Base-by-base conservation (phyloP, 1,140 invertebrate species). In the Cardiocondyla obscurior region DNA sequence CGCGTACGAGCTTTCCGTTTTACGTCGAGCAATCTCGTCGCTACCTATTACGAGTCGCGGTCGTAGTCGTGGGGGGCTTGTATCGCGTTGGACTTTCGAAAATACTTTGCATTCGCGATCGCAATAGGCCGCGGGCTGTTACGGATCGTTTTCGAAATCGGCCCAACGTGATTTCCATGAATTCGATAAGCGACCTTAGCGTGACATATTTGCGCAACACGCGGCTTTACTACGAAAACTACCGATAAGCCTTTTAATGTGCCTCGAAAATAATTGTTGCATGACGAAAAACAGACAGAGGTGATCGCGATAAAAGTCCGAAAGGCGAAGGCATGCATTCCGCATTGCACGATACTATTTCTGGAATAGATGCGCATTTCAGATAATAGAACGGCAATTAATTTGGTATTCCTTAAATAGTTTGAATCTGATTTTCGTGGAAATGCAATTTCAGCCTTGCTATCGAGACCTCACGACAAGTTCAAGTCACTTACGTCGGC, bases 101-200 rank as follows among this genome's bases (percentile, higher is more conserved):
- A 44, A 74, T 46, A 60, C 55, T 57, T 73, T 22, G 70, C 36
- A 58, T 57, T n/a, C 55, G 28, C 28, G 25, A 60, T 74, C 12
- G 12, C 28, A 44, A 70, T 7, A 12, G 19, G 33, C 65, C 10
- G 39, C 12, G 4, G 28, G 19, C 16, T 72, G 49, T 57, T 42
- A 58, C n/a, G 16, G 22, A 10, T 28, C 44, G 28, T 65, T 76
- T 76, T 65, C 44, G 6, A 67, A 53, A 67, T 51, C 28, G 16
- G 6, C n/a, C 74, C 28, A 30, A 76, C 33, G 7, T 22, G 39
- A 51, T 65, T 77, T 67, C 30, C 39, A 19, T 19, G 44, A 64
- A 74, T 62, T 44, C 33, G 39, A 76, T 76, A 77, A 65, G 44
- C 60, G 33, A 33, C 12, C 30, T 39, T 77, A 10, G 74, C 58